A percentile compares a stretch with the other conserved stretches of the same genome.
Conservation (phyloP, 2,113 vertebrate genomes). For the Psophia crepitans region DNA sequence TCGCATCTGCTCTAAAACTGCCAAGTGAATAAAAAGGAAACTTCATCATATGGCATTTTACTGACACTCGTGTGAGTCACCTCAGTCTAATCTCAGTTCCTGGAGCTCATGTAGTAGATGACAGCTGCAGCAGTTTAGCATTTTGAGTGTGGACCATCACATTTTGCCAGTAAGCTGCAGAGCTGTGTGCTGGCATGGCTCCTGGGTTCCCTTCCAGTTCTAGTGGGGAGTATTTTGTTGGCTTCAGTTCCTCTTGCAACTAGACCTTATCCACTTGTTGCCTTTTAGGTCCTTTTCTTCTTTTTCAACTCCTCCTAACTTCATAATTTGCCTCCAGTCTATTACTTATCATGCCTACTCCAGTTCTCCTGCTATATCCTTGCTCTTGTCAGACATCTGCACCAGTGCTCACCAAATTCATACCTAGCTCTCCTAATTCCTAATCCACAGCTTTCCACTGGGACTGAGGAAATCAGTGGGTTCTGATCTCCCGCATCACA, state of each 20-base stretch:
- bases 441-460: background rate
- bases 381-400: rapidly evolving
- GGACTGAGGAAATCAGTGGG: background rate
- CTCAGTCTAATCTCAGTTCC: background rate
- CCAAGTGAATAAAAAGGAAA: background rate
- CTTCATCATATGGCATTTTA: background rate
- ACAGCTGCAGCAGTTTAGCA: background rate
- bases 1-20: background rate
- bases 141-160: rapidly evolving
- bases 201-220: background rate
- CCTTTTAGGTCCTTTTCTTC: background rate
- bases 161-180: background rate
- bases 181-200: background rate
- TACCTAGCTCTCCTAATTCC: background rate
- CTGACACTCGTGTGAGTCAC: background rate
- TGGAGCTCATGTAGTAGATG: background rate
- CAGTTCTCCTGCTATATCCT: background rate
- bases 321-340: background rate
- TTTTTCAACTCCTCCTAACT: background rate
- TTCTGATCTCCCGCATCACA: background rate
- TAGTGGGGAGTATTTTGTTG: background rate
- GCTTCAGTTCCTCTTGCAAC: background rate
- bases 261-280: background rate
- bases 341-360: background rate
- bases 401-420: background rate